Evolutionary conservation across 2,113 vertebrate genomes (phyloP), one percentile per base, ranked within the genome.

Genomic region (Ondatra zibethicus): DNA sequence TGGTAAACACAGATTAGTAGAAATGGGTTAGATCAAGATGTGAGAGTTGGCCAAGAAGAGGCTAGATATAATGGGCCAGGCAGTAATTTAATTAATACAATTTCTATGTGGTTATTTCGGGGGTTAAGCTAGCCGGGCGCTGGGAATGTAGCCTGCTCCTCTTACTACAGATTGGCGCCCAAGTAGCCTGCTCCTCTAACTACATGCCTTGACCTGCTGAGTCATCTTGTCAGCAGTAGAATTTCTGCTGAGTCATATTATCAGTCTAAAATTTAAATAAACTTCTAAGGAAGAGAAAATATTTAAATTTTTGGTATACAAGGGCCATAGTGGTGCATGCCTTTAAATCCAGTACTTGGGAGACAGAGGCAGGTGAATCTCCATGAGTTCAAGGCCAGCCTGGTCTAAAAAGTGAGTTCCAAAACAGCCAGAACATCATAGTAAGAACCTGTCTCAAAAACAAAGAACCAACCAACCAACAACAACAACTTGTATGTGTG

Each of bases 201-300:
- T n/a, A n/a, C n/a, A n/a, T n/a, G n/a, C n/a, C n/a, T n/a, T n/a
- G n/a, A n/a, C n/a, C 1, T 55, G 36, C 39, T 31, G 25, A 45
- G n/a, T 42, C n/a, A 29, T 91, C 72, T 63, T 61, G 4, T 84
- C 88, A 86, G 86, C 29, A 88, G 70, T n/a, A n/a, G n/a, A n/a
- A n/a, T n/a, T n/a, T n/a, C n/a, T n/a, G n/a, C n/a, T n/a, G n/a
- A n/a, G n/a, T n/a, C n/a, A n/a, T n/a, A n/a, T n/a, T n/a, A n/a
- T n/a, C n/a, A n/a, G n/a, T n/a, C n/a, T n/a, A 63, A 96, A 89
- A 93, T 93, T 84, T 88, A 92, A 95, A 45, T n/a, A 96, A n/a
- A 36, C 73, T 70, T 92, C 63, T 76, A 91, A 42, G 50, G 8
- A 95, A 93, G 29, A 70, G 36, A 29, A 80, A 77, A 73, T 89